Conservation (phyloP, 2,888 invertebrate genomes). For the Stenichneumon culpator region DNA sequence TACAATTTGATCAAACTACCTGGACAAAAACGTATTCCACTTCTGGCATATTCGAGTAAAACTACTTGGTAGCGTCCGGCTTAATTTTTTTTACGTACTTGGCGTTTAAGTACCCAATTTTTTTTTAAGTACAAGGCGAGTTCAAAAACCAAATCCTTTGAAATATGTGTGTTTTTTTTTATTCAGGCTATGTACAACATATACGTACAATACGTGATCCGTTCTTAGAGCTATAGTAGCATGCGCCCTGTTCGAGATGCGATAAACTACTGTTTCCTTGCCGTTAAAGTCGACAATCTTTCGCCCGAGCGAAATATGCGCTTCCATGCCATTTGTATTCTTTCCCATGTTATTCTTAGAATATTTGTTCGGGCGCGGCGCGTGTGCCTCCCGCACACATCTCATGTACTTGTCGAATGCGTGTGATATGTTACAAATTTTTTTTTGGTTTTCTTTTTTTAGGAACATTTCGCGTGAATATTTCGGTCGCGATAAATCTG, state of each 20-base stretch:
- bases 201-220: slow-evolving; percentile 85
- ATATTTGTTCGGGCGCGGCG: slow-evolving; percentile 56
- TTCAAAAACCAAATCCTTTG: slow-evolving; percentile 75
- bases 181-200: slow-evolving; percentile 85
- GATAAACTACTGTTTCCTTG: slow-evolving; percentile 62
- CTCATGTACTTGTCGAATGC: slow-evolving; percentile 71
- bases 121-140: neutral
- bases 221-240: slow-evolving; percentile 79
- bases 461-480: slow-evolving; percentile 83
- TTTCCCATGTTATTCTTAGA: slow-evolving; percentile 46
- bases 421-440: slow-evolving; percentile 84
- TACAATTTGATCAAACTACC: neutral
- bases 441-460: slow-evolving; percentile 67
- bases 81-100: too few relatives aligned
- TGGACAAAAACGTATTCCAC: neutral
- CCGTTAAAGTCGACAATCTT: slow-evolving; percentile 16
- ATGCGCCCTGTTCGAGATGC: slow-evolving; percentile 79
- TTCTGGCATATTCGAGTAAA: too few relatives aligned
- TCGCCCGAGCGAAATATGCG: slow-evolving; percentile 57
- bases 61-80: too few relatives aligned
- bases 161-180: slow-evolving; percentile 81
- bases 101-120: too few relatives aligned
- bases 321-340: slow-evolving; percentile 19
- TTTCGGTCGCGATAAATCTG: slow-evolving; percentile 79
- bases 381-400: slow-evolving; percentile 32